A percentile compares a stretch with the other conserved stretches of the same genome.
Conservation (phyloP, 2,888 invertebrate species). For the Patella pellucida region DNA sequence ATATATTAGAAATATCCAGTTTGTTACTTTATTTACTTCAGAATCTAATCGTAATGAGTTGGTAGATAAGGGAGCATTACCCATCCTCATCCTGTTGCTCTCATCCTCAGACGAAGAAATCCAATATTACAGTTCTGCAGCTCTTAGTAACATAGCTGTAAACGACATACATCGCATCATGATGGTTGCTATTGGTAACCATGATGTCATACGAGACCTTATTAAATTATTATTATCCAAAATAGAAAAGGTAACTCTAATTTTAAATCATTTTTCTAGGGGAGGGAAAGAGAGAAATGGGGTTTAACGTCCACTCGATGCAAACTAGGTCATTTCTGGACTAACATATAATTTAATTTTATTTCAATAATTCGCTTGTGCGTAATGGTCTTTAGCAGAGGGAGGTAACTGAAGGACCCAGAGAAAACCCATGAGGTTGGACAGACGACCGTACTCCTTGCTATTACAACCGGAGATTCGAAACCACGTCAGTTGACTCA, state of each 20-base stretch:
- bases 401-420: too few species aligned
- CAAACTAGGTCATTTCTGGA: too few species aligned
- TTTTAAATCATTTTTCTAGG: too few species aligned
- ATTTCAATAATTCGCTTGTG: too few species aligned
- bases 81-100: slow-evolving; percentile 55
- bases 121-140: slow-evolving; percentile 61
- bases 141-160: slow-evolving; percentile 64
- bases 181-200: slow-evolving; percentile 63
- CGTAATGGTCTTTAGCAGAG: too few species aligned
- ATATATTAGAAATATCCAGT: neutral
- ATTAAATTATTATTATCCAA: slow-evolving; percentile 30
- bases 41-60: slow-evolving; percentile 57
- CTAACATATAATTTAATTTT: too few species aligned
- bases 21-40: slow-evolving; percentile 31
- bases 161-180: slow-evolving; percentile 59
- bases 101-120: slow-evolving; percentile 53
- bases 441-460: too few species aligned
- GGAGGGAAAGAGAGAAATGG: too few species aligned
- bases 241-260: slow-evolving; percentile 22
- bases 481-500: too few species aligned
- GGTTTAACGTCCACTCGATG: too few species aligned
- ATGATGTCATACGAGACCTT: slow-evolving; percentile 52
- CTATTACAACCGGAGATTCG: too few species aligned
- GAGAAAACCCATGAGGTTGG: too few species aligned
- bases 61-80: slow-evolving; percentile 56